Evolutionary conservation across 1,140 invertebrate species (phyloP), one percentile per base, ranked within the genome.

Genomic region (Drosophila sechellia): DNA sequence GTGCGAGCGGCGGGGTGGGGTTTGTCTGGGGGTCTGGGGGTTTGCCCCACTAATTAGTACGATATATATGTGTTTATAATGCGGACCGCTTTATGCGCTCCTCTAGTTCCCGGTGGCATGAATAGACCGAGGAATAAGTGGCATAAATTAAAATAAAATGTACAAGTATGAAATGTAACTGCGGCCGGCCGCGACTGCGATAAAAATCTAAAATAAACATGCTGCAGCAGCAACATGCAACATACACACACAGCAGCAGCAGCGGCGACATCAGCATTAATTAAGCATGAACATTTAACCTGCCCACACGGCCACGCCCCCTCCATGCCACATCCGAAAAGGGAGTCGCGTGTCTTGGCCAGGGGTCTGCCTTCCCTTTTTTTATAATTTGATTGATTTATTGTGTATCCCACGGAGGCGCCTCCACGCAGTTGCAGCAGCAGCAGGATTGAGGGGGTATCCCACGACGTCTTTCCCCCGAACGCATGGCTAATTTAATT

Each of bases 101-200:
- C 72, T 77, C 66, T 54, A 39, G 20, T 45, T 77, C 46, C 58
- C 59, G 59, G 55, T 46, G 64, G 58, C 52, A 77, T 59, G 55
- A 50, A 83, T 60, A 68, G 59, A 75, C 64, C 68, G 35, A 57
- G 54, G 58, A 45, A 71, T 87, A 83, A 87, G 83, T 87, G 84
- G 84, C 76, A 87, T 87, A 89, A 87, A 89, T 87, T 89, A 83
- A 87, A 87, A 87, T 87, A 87, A 86, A 87, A 80, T 54, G 79
- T 79, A 79, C 79, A 77, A 85, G 81, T 81, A 83, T 75, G 69
- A 86, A 86, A 81, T 81, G 83, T 86, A 76, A 87, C 78, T 86
- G 68, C 68, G 64, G 31, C 61, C 45, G 64, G 46, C 20, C 15
- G 34, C 54, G 53, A 55, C 54, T 66, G 83, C 83, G 83, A 86